Conservation (phyloP, 2,113 vertebrate species). For the Ammospiza nelsoni region DNA sequence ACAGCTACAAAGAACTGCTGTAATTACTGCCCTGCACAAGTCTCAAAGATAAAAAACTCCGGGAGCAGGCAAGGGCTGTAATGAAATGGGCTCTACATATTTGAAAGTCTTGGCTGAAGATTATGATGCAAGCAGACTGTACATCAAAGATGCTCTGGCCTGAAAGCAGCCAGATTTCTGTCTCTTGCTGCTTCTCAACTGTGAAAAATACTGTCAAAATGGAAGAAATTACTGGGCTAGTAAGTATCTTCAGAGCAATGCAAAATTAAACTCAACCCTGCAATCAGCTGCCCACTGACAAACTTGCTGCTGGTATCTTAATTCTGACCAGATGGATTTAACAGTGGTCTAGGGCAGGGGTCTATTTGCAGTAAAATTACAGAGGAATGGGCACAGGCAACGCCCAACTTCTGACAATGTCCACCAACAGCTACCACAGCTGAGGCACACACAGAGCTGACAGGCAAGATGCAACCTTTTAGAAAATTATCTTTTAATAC, state of each 20-base stretch:
- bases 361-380: not conserved
- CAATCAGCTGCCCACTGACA: not conserved
- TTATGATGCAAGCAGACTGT: not conserved
- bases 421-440: not conserved
- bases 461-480: not conserved
- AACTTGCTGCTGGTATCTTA: not conserved
- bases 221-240: not conserved
- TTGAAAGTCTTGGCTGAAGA: not conserved
- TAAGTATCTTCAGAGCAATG: not conserved
- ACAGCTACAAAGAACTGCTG: not conserved
- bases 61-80: not conserved
- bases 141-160: not conserved
- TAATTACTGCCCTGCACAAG: not conserved
- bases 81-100: fast-evolving
- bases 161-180: slow-evolving; percentile 9
- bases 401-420: not conserved
- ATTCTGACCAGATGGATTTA: not conserved
- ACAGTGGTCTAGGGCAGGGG: not conserved
- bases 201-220: not conserved
- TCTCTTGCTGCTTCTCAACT: not conserved
- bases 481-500: not conserved
- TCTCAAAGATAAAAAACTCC: not conserved
- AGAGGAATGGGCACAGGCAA: not conserved
- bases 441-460: not conserved
- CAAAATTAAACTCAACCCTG: not conserved